These are phyloP conservation scores for Phymastichus coffea DNA, from an alignment of 1,140 invertebrate genomes.

Conservation along the genomic window DNA sequence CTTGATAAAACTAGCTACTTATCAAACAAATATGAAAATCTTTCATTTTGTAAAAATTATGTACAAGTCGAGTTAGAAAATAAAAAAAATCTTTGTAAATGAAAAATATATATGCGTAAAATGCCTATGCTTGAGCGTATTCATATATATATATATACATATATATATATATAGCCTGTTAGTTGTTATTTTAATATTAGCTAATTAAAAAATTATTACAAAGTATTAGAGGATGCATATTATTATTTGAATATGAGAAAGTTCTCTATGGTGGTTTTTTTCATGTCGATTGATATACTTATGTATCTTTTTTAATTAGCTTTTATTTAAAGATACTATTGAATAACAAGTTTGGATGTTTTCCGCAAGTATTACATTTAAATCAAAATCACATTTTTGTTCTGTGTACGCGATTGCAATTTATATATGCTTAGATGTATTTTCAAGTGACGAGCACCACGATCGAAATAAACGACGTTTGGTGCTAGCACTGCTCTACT, in stretches of 20 bases:
- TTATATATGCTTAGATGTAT: constrained; percentile 3
- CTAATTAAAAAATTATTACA: constrained; percentile 21
- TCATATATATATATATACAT: not conserved
- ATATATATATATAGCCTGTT: constrained; percentile 10
- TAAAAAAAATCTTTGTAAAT: constrained; percentile 9
- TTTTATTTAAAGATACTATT: constrained; percentile 13
- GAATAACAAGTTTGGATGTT: no score
- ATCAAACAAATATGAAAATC: no score
- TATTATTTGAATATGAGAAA: not conserved
- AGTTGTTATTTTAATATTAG: constrained; percentile 26
- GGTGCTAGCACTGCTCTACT: constrained; percentile 18
- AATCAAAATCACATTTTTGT: not conserved
- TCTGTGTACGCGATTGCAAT: no score
- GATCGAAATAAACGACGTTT: constrained; percentile 16
- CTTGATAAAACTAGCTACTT: no score
- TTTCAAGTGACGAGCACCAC: constrained; percentile 12
- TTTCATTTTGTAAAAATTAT: not conserved
- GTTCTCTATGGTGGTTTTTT: not conserved
- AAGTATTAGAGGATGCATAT: not conserved
- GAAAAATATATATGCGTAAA: not conserved
- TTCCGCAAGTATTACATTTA: not conserved
- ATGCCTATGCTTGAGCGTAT: not conserved
- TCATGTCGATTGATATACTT: not conserved
- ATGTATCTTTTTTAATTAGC: constrained; percentile 18
- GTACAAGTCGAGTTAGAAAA: not conserved